Percentiles rank a stretch among this genome's conserved stretches.
Evolutionary conservation across 2,113 vertebrate species (phyloP).

Genomic region (Chelonoidis abingdonii): DNA sequence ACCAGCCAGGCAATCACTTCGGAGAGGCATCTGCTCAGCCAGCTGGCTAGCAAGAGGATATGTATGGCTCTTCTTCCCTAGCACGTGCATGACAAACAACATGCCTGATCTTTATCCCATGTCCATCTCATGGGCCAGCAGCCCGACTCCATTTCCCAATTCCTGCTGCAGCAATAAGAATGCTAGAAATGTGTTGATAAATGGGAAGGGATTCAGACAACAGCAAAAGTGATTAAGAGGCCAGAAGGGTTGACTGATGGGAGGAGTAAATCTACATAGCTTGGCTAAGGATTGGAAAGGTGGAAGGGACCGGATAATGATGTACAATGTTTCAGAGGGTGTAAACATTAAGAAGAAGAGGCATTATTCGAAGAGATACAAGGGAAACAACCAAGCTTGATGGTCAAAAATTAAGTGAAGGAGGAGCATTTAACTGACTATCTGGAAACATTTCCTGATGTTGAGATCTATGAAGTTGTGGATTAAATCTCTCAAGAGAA

Average conservation of each 20-base stretch:
- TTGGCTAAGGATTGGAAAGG: background rate
- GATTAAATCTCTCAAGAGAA: background rate
- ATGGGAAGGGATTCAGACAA: too few relatives aligned
- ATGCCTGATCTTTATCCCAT: background rate
- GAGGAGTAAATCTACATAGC: background rate
- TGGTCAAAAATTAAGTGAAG: background rate
- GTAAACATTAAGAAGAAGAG: accelerated
- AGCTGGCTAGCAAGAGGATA: background rate
- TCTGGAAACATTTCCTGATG: background rate
- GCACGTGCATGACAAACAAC: background rate
- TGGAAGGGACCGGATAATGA: accelerated
- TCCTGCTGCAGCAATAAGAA: background rate
- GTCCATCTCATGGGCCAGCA: too few relatives aligned
- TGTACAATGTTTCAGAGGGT: too few relatives aligned
- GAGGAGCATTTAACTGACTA: background rate
- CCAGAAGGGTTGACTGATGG: background rate
- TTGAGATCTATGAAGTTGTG: background rate
- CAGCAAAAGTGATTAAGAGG: background rate
- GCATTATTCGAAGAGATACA: background rate
- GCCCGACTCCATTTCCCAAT: background rate
- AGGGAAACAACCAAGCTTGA: too few relatives aligned
- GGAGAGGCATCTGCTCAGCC: background rate
- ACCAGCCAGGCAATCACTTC: background rate
- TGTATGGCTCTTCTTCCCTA: background rate
- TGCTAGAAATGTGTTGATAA: background rate